Base-by-base conservation (phyloP, 2,113 vertebrate genomes). In the Anthoscopus minutus region DNA sequence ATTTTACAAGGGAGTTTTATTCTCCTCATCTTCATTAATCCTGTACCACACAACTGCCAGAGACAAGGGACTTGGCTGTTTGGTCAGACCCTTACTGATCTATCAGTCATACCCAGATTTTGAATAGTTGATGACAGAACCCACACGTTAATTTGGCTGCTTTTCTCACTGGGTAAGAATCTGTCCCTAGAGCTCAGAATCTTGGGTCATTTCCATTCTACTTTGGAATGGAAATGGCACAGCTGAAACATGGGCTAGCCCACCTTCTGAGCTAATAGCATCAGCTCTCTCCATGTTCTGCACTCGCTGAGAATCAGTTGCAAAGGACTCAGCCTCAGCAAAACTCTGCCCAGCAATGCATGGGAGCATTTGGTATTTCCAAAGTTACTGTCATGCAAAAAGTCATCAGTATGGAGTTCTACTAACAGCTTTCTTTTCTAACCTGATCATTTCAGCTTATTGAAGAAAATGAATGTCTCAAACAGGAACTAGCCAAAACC, bases 381-480 rank as follows among this genome's bases (percentile, higher is more conserved):
- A 19, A 85, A 83, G 45, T 66, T 78, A 56, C 48, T 56, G 61
- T 48, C 33, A 30, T 21, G 71, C 58, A 51, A 38, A 45, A 81
- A 70, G 40, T 40, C 17, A 11, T 37, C 48, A 56, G 11, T 42
- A 25, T 50, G 56, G 67, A 64, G 58, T 30, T 84, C 47, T 15
- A 70, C 42, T 60, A 67, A 78, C 22, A 80, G 50, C 10, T 22
- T 64, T 86, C 14, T 91, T 80, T 94, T 95, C 66, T 85, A 82
- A 93, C 80, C 57, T 0, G 2, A 42, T 97, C 31, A 11, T 98
- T 98, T 91, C 96, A 98, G 98, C 98, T 99, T 89, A 62, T 98
- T 74, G 99, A 99, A 95, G 99, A 99, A 97, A 99, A 99, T 86
- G 99, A 99, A 97, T 99, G 98, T 97, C 97, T 99, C 85, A 99